Base-by-base conservation (phyloP, 2,888 invertebrate species). In the Cryptus armator region DNA sequence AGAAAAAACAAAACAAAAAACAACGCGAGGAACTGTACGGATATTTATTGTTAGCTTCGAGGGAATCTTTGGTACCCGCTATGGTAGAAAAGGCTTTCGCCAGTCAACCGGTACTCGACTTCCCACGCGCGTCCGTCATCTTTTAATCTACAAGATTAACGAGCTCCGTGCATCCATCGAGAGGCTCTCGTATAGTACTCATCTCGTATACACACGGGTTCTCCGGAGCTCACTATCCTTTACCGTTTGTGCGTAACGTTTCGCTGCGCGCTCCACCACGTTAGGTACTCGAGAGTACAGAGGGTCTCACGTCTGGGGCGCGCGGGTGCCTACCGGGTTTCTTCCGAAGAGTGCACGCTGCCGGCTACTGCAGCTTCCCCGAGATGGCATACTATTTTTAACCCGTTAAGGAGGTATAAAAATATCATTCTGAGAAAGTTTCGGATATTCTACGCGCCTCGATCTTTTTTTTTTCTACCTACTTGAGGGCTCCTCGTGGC, bases 391-490 rank as follows among this genome's bases (percentile, higher is more conserved):
- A 48, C 71, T 85, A 85, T 83, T 82, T 83, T 83, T 83, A 79
- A 83, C 83, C 62, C 43, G 46, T 10, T 70, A 70, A 78, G 43
- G 72, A 77, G 67, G 71, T 75, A 83, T 24, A 71, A 79, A 76
- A 83, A 85, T 85, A 85, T 64, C 53, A 79, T 83, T 83, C 83
- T 66, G 64, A 46, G 83, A 79, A 85, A 75, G 70, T 76, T 83
- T 48, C 75, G 72, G 37, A 56, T 66, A 29, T 76, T 67, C 44
- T 44, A 6, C 5, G 46, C 32, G 14, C 43, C 9, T 12, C 10
- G 43, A 43, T 16, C 43, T 16, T 3, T 66, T 3, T n/a, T 32
- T 37, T 37, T 48, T 56, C 29, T 32, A 53, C 43, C 66, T 29
- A 74, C 72, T 68, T 72, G 14, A 56, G 66, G 10, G 24, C 12